phyloP scores from a whole-genome alignment of 2,113 vertebrate genomes.

The Leptodactylus fuscus region DNA sequence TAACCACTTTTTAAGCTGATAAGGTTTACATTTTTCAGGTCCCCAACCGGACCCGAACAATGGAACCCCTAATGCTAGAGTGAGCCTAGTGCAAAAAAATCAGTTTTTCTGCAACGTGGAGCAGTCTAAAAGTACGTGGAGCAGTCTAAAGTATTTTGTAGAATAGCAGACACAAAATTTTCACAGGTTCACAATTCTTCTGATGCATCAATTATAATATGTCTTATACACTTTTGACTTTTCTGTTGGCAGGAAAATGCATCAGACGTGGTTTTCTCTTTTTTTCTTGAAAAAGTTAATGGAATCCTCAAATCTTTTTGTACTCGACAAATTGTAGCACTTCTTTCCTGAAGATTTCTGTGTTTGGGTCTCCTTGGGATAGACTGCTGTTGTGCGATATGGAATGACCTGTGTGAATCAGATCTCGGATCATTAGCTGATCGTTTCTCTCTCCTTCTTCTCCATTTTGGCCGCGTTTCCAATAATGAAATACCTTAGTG shows the following conservation, averaged over 20 bases:
- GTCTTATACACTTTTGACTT: too few relatives aligned
- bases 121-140: too few relatives aligned
- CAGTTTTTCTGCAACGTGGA: too few relatives aligned
- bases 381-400: not conserved
- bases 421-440: slow-evolving; percentile 6
- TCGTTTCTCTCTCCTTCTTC: not conserved
- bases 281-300: not conserved
- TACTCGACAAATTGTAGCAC: too few relatives aligned
- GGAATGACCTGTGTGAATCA: not conserved
- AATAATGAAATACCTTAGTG: not conserved
- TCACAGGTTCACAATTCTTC: too few relatives aligned
- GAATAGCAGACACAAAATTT: not conserved
- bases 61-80: too few relatives aligned
- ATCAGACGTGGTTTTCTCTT: not conserved
- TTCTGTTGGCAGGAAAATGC: not conserved
- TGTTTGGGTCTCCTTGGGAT: not conserved
- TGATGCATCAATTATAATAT: not conserved
- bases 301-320: not conserved
- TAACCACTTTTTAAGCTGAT: too few relatives aligned
- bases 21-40: too few relatives aligned
- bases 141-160: too few relatives aligned
- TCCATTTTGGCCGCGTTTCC: not conserved
- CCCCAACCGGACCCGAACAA: too few relatives aligned
- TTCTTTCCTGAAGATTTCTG: not conserved
- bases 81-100: too few relatives aligned